Evolutionary conservation across 2,113 vertebrate genomes (phyloP).

Genomic region (Urocitellus parryii): DNA sequence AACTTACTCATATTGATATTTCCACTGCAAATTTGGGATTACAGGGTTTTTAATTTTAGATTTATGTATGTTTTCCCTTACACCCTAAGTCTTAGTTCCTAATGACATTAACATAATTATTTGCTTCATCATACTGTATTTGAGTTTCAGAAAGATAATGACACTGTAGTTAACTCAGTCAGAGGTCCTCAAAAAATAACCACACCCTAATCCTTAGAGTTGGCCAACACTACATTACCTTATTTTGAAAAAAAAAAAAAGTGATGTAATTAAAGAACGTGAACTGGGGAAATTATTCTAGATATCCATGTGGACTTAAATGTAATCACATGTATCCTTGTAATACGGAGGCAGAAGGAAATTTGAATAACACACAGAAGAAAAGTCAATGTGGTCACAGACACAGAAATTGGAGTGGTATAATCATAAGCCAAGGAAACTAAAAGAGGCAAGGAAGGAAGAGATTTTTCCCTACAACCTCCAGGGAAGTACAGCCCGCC

Average conservation of each 20-base stretch:
- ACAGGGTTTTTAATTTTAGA: background rate
- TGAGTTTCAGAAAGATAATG: background rate
- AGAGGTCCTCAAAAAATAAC: background rate
- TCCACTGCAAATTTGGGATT: no score
- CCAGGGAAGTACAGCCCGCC: no score
- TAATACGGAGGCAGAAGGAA: background rate
- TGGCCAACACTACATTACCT: background rate
- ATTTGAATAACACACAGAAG: background rate
- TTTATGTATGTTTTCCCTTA: background rate
- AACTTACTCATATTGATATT: background rate
- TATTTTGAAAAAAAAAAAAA: background rate
- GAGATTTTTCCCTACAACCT: no score
- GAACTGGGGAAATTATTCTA: no score
- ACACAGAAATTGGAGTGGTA: background rate
- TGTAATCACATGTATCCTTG: background rate
- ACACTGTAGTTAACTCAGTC: background rate
- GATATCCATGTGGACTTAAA: background rate
- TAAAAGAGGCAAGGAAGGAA: no score
- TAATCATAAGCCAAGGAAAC: no score
- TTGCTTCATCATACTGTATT: background rate
- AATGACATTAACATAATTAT: background rate
- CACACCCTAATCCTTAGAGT: background rate
- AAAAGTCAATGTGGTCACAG: background rate
- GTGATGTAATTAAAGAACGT: background rate
- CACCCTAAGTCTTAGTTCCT: background rate